A percentile compares a stretch with the other conserved stretches of the same genome.
These are phyloP conservation scores for Sinella curviseta DNA, from an alignment of 1,140 invertebrate species.

Conservation along the genomic window DNA sequence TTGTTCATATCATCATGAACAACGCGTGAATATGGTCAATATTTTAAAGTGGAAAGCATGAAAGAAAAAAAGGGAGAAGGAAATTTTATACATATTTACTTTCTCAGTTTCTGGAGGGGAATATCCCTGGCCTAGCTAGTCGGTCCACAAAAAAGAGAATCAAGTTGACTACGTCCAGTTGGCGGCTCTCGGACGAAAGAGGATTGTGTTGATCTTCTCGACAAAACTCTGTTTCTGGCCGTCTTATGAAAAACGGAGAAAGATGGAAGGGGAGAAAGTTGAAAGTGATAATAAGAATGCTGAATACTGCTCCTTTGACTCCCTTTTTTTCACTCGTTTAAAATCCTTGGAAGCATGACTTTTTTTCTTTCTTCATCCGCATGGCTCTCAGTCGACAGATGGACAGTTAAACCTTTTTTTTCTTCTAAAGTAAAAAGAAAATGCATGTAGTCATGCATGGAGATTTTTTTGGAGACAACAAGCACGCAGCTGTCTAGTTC, in stretches of 20 bases:
- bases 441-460: not conserved
- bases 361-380: too few species aligned
- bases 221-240: too few species aligned
- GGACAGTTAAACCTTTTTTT: slow-evolving; percentile 5
- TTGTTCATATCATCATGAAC: not conserved
- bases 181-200: not conserved
- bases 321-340: too few species aligned
- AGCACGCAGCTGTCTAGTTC: not conserved
- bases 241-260: too few species aligned
- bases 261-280: not conserved
- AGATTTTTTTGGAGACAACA: slow-evolving; percentile 5
- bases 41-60: slow-evolving; percentile 8
- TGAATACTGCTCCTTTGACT: too few species aligned
- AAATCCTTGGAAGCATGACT: not conserved
- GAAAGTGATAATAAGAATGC: slow-evolving; percentile 25
- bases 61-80: too few species aligned
- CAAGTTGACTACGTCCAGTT: slow-evolving; percentile 19
- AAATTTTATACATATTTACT: not conserved
- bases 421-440: not conserved
- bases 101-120: not conserved
- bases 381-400: not conserved
- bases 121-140: not conserved
- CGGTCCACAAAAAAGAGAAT: slow-evolving; percentile 8
- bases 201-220: not conserved
- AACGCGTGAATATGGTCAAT: slow-evolving; percentile 6